These are phyloP conservation scores for Meiosimyza decipiens DNA, from an alignment of 2,888 invertebrate genomes.

Conservation along the genomic window DNA sequence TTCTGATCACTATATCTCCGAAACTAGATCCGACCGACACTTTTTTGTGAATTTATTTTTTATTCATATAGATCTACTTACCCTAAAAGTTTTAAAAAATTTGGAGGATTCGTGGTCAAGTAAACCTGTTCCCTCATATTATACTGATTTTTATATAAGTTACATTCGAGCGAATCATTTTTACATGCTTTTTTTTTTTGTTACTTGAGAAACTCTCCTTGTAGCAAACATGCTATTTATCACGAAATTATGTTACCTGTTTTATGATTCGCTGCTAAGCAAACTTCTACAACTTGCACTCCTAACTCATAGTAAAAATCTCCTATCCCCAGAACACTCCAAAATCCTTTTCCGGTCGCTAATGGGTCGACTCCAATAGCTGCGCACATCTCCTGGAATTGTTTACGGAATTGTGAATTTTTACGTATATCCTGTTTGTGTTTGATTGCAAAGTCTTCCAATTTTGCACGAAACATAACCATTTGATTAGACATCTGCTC, in stretches of 20 bases:
- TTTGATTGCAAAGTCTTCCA: slow-evolving; percentile 95
- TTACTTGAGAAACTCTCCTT: no score
- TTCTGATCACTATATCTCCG: no score
- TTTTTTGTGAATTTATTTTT: no score
- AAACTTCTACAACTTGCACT: slow-evolving; percentile 98
- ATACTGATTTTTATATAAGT: no score
- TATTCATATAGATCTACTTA: no score
- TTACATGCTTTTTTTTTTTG: no score
- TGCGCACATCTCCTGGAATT: slow-evolving; percentile 99
- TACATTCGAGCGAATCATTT: no score
- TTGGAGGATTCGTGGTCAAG: no score
- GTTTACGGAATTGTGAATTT: slow-evolving; percentile 91
- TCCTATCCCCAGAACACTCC: slow-evolving; percentile 98
- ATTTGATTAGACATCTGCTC: slow-evolving; percentile 94
- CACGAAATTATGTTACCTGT: slow-evolving; percentile 71
- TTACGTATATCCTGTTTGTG: slow-evolving; percentile 96
- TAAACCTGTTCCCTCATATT: no score
- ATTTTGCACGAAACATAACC: slow-evolving; percentile 88
- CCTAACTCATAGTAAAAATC: slow-evolving; percentile 99
- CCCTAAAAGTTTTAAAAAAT: no score
- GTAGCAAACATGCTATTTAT: neutral
- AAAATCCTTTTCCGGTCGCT: slow-evolving; percentile 96
- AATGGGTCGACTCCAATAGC: slow-evolving; percentile 97
- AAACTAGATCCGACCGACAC: no score
- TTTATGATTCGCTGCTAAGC: slow-evolving; percentile 91